Evolutionary conservation across 2,113 vertebrate species (phyloP), one percentile per base, ranked within the genome.

Genomic region (Marmota monax): DNA sequence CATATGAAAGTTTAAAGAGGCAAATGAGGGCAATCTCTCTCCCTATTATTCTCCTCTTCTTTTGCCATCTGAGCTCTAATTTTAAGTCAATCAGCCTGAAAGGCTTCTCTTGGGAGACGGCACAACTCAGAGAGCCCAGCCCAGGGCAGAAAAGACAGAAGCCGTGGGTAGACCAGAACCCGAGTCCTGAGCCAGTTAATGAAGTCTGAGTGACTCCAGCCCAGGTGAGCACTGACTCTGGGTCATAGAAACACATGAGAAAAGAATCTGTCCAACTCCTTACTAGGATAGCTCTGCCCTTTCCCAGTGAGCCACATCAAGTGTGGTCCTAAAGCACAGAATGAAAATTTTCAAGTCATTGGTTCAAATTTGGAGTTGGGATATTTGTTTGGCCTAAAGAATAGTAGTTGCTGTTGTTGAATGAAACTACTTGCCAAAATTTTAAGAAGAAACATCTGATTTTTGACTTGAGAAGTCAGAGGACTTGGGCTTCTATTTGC

Each of bases 1-100:
- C 13, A 20, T 86, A 97, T 94, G 93, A 98, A 95, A 95, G 92
- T 93, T 97, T 98, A 4, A 98, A 95, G 70, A 95, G 84, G 63
- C 88, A 95, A 95, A 97, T 91, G 92, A 88, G 90, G 86, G 90
- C 96, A 95, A 97, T 98, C 97, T 97, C 94, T 86, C 63, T 37
- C 51, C 63, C 85, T 90, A 94, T 97, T 95, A 96, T 82, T 92
- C 14, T 83, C 17, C 53, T 83, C 92, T 96, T 91, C 96, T 95
- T 94, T 89, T 84, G 70, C 97, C 97, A 97, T 97, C 97, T 98
- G 97, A 98, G 95, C 95, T 97, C 97, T 92, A 78, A 94, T 96
- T 94, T 96, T 87, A 94, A 96, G 84, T 94, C 90, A 90, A 65
- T 97, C 92, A 83, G 69, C 42, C 77, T 61, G 78, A 90, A 90